phyloP scores from a whole-genome alignment of 2,797 vertebrate species.

The Hozukius guyotensis region DNA sequence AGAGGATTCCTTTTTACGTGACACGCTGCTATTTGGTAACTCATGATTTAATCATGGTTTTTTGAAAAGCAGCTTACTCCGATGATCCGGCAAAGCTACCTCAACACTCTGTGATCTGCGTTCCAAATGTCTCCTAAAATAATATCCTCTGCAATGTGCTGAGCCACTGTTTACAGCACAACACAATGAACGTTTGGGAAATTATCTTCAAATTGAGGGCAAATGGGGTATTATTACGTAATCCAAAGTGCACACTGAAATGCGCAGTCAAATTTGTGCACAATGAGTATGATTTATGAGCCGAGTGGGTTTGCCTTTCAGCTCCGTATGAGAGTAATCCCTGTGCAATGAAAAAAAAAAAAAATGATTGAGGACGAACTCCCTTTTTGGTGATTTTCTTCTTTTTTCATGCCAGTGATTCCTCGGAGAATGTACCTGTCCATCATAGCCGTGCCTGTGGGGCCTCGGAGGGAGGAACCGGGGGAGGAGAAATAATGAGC shows the following conservation, averaged over 20 bases:
- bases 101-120: background rate
- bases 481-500: slow-evolving; percentile 70
- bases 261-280: slow-evolving; percentile 10
- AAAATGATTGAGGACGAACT: slow-evolving; percentile 38
- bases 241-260: background rate
- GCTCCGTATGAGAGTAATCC: slow-evolving; percentile 40
- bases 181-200: background rate
- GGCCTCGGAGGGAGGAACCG: slow-evolving; percentile 36
- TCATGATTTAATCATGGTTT: slow-evolving; percentile 43
- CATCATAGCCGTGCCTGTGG: slow-evolving; percentile 57
- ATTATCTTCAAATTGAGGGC: slow-evolving; percentile 1
- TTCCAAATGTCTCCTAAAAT: slow-evolving; percentile 35
- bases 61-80: slow-evolving; percentile 49
- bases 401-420: slow-evolving; percentile 62
- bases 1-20: slow-evolving; percentile 9
- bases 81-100: slow-evolving; percentile 30
- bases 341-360: slow-evolving; percentile 5
- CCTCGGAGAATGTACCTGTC: slow-evolving; percentile 73
- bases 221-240: slow-evolving; percentile 18
- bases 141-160: background rate
- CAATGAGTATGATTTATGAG: slow-evolving; percentile 41
- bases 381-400: slow-evolving; percentile 34
- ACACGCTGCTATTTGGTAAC: slow-evolving; percentile 29
- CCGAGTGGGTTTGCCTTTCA: slow-evolving; percentile 14
- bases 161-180: background rate